These are phyloP conservation scores for Labroides dimidiatus DNA, from an alignment of 2,797 vertebrate species.

Conservation along the genomic window DNA sequence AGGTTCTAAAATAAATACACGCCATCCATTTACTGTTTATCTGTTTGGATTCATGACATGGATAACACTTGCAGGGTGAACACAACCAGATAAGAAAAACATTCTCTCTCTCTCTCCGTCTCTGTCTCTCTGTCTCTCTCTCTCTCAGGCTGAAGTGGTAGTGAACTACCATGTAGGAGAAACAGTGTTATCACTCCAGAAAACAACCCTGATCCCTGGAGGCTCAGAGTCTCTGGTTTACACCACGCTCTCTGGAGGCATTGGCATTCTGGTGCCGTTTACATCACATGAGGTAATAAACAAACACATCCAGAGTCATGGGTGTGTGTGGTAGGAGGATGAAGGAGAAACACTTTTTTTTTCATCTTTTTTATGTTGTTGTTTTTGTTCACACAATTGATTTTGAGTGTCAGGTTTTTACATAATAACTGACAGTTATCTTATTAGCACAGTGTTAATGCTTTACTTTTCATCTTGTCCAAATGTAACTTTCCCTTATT, in stretches of 20 bases:
- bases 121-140: neutral
- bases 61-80: neutral
- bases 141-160: constrained; percentile 97
- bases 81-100: neutral
- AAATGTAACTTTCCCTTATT: no score
- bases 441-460: no score
- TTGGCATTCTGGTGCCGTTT: constrained; percentile 97
- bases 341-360: no score
- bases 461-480: no score
- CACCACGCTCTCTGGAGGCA: constrained; percentile 95
- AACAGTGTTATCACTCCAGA: constrained; percentile 95
- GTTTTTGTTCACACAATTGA: no score
- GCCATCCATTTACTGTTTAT: neutral
- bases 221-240: constrained; percentile 98
- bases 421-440: no score
- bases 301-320: neutral
- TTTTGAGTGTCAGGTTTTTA: no score
- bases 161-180: constrained; percentile 98
- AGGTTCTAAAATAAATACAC: neutral
- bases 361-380: no score
- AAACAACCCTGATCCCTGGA: constrained; percentile 96
- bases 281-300: constrained; percentile 94
- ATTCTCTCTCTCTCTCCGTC: neutral
- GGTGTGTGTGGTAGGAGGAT: no score
- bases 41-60: neutral